Percentiles rank a stretch among this genome's conserved stretches.
phyloP scores from a whole-genome alignment of 2,888 invertebrate species.

The Ferrisia virgata region DNA sequence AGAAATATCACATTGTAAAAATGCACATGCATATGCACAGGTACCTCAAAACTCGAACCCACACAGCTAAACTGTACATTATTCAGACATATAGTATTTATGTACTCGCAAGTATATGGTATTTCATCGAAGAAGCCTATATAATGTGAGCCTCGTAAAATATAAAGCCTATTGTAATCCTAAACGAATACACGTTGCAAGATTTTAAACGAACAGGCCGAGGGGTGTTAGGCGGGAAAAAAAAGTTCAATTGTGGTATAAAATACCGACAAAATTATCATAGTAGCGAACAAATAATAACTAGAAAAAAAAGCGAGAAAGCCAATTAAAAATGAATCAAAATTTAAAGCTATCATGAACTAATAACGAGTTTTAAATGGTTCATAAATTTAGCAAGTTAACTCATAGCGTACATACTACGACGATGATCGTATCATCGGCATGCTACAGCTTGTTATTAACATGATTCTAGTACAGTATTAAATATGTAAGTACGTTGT shows the following conservation, averaged over 20 bases:
- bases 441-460: not conserved
- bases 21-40: too few relatives aligned
- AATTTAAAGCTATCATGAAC: slow-evolving; percentile 25
- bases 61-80: too few relatives aligned
- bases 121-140: too few relatives aligned
- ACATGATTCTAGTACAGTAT: not conserved
- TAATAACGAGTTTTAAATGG: slow-evolving; percentile 32
- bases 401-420: not conserved
- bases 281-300: too few relatives aligned
- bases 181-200: not conserved
- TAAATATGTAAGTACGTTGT: not conserved
- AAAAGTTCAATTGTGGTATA: slow-evolving; percentile 3
- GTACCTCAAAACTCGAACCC: too few relatives aligned
- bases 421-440: not conserved
- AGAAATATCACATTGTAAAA: too few relatives aligned
- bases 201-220: too few relatives aligned
- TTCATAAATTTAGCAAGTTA: slow-evolving; percentile 26
- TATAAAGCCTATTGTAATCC: not conserved
- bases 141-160: too few relatives aligned
- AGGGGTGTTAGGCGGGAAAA: not conserved
- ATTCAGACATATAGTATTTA: too few relatives aligned
- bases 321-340: slow-evolving; percentile 32
- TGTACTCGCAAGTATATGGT: too few relatives aligned
- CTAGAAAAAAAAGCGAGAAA: too few relatives aligned
- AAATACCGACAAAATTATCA: slow-evolving; percentile 21